Conservation (phyloP, 2,888 invertebrate genomes). For the Hypercompe scribonia region DNA sequence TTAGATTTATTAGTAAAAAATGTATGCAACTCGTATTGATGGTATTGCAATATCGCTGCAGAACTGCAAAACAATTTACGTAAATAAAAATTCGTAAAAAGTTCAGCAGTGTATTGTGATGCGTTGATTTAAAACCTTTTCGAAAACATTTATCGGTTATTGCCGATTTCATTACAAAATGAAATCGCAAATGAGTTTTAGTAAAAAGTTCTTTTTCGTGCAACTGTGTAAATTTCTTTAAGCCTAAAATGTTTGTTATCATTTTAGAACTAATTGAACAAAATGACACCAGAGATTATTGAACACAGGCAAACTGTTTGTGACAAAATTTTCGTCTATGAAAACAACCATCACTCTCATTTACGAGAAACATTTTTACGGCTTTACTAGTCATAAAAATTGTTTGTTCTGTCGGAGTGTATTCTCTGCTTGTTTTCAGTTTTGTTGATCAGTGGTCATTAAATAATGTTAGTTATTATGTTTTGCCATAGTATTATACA, state of each 20-base stretch:
- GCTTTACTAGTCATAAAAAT: conserved; percentile 1
- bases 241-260: background rate
- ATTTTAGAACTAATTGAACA: background rate
- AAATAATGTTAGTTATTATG: conserved; percentile 3
- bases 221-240: background rate
- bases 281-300: background rate
- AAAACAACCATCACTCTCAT: background rate
- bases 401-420: conserved; percentile 6
- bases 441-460: background rate
- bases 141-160: too few relatives aligned
- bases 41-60: too few relatives aligned
- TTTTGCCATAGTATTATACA: background rate
- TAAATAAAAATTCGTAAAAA: too few relatives aligned
- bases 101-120: too few relatives aligned
- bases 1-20: too few relatives aligned
- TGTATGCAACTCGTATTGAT: too few relatives aligned
- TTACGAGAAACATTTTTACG: conserved; percentile 12
- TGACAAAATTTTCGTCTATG: background rate
- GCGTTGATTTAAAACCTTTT: too few relatives aligned
- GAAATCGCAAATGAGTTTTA: too few relatives aligned
- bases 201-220: background rate
- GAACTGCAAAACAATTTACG: too few relatives aligned
- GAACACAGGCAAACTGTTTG: background rate
- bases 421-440: background rate
- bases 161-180: too few relatives aligned